Conservation (phyloP, 2,113 vertebrate species). For the Triplophysa siluroides region DNA sequence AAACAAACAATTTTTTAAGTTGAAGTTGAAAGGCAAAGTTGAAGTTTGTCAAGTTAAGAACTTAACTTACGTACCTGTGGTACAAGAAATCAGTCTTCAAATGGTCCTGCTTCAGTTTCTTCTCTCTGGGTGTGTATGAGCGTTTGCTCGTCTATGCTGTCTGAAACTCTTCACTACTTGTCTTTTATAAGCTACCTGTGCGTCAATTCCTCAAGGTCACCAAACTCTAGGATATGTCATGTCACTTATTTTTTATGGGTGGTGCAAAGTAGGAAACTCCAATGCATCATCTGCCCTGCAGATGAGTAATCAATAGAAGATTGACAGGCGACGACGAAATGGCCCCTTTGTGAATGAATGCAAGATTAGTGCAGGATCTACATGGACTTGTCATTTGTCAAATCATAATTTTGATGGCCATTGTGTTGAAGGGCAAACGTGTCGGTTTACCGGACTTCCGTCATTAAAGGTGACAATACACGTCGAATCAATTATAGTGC, state of each 20-base stretch:
- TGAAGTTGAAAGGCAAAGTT: neutral
- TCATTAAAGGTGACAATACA: slow-evolving; percentile 36
- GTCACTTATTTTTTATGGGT: slow-evolving; percentile 10
- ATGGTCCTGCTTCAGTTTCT: slow-evolving; percentile 14
- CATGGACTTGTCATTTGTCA: slow-evolving; percentile 30
- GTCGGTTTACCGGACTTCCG: slow-evolving; percentile 45
- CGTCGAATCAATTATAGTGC: slow-evolving; percentile 4
- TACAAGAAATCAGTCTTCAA: neutral
- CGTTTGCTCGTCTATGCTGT: slow-evolving; percentile 38
- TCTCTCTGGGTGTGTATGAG: slow-evolving; percentile 7
- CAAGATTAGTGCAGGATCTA: slow-evolving; percentile 31
- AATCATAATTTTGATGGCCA: slow-evolving; percentile 28
- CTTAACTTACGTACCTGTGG: slow-evolving; percentile 39
- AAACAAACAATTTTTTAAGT: neutral
- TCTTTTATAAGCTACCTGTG: slow-evolving; percentile 60
- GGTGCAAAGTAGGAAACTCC: slow-evolving; percentile 31
- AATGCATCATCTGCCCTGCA: slow-evolving; percentile 4
- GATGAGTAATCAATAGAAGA: slow-evolving; percentile 13
- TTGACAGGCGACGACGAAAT: slow-evolving; percentile 19
- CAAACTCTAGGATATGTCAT: slow-evolving; percentile 17
- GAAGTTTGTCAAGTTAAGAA: neutral
- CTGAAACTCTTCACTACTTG: slow-evolving; percentile 23
- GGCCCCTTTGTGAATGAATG: slow-evolving; percentile 34
- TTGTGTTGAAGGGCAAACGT: slow-evolving; percentile 38
- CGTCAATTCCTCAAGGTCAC: slow-evolving; percentile 50